Percentiles rank a stretch among this genome's conserved stretches.
phyloP scores from a whole-genome alignment of 1,140 invertebrate genomes.

The Cotesia glomerata region DNA sequence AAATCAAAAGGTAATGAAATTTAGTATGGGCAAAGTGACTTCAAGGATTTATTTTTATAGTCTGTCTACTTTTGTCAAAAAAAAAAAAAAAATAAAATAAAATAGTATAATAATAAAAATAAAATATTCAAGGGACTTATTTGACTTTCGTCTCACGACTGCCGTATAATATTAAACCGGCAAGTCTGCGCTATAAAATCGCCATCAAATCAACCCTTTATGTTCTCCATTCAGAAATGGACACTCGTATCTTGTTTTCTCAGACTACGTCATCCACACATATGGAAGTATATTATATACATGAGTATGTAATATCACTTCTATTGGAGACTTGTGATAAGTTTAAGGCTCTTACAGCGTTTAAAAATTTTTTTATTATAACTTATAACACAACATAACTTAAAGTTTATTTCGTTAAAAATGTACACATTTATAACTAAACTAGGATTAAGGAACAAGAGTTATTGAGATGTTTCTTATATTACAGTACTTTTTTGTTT shows the following conservation, averaged over 20 bases:
- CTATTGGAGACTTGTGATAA: no score
- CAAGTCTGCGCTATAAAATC: conserved; percentile 13
- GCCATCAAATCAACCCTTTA: conserved; percentile 23
- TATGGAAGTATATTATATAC: no score
- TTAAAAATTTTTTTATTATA: no score
- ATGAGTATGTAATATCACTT: no score
- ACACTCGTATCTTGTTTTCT: neutral
- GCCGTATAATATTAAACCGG: conserved; percentile 1
- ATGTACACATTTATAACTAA: no score
- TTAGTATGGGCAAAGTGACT: neutral
- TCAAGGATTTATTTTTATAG: neutral
- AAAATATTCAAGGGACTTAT: neutral
- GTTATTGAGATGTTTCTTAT: no score
- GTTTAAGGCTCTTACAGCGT: no score
- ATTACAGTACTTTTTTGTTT: no score
- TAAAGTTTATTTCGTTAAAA: no score
- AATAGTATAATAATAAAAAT: no score
- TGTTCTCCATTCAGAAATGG: neutral
- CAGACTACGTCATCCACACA: neutral
- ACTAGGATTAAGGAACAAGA: no score
- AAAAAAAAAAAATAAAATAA: neutral
- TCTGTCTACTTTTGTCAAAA: neutral
- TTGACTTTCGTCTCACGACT: conserved; percentile 11
- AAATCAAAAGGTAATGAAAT: neutral
- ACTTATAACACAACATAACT: no score